phyloP scores from a whole-genome alignment of 2,113 vertebrate species.

The Chamaea fasciata region DNA sequence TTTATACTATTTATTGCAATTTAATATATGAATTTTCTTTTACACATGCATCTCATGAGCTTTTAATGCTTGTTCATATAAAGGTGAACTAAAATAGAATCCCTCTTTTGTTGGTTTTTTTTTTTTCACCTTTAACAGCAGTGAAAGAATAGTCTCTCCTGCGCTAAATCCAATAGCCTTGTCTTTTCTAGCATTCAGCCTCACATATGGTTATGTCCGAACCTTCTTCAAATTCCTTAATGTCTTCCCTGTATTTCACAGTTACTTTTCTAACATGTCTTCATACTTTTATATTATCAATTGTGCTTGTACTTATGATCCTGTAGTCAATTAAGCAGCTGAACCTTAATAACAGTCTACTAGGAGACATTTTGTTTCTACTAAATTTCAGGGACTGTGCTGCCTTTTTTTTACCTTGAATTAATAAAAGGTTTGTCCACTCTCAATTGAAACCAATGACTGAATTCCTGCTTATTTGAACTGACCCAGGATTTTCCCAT shows the following conservation, averaged over 20 bases:
- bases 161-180: neutral
- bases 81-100: neutral
- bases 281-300: neutral
- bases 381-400: neutral
- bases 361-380: neutral
- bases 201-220: neutral
- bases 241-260: neutral
- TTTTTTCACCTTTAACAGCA: neutral
- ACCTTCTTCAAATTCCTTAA: neutral
- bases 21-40: neutral
- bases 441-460: neutral
- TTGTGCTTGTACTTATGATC: neutral
- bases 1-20: rapidly evolving
- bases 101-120: neutral
- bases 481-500: neutral
- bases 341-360: neutral
- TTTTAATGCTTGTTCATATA: neutral
- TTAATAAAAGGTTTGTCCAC: neutral
- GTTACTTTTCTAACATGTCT: neutral
- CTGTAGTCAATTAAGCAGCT: neutral
- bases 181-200: neutral
- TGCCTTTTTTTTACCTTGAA: neutral
- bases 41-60: rapidly evolving
- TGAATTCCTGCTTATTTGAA: neutral
- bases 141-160: neutral